phyloP scores from a whole-genome alignment of 2,113 vertebrate genomes.

The Ursus arctos region DNA sequence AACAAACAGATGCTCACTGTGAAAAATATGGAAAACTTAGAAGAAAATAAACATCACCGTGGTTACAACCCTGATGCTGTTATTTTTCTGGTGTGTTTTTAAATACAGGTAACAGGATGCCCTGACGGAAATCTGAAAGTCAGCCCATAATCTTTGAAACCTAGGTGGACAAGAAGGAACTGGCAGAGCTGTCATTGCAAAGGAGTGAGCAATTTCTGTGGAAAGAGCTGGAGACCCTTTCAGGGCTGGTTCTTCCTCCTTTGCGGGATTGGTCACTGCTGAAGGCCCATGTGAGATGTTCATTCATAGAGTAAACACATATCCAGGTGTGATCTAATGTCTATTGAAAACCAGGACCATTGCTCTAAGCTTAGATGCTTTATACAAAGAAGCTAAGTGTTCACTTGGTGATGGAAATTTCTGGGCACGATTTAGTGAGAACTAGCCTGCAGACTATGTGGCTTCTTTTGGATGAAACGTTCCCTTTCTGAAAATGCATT shows the following conservation, averaged over 20 bases:
- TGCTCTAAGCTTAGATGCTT: background rate
- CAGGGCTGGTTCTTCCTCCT: background rate
- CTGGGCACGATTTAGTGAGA: background rate
- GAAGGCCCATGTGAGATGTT: background rate
- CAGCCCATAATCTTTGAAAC: background rate
- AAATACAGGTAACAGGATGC: background rate
- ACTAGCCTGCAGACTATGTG: background rate
- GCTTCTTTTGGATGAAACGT: background rate
- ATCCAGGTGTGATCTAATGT: background rate
- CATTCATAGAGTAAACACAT: background rate
- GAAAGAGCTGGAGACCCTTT: background rate
- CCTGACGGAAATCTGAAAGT: background rate
- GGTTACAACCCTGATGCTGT: background rate
- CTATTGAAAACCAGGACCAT: background rate
- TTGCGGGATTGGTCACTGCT: no score
- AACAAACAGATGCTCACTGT: background rate
- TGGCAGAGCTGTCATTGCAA: background rate
- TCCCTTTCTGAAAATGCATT: background rate
- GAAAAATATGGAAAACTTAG: constrained; percentile 20
- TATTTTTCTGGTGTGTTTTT: background rate
- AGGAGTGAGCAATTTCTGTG: background rate
- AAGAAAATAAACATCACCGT: constrained; percentile 16
- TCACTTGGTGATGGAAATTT: background rate
- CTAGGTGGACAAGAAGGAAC: background rate
- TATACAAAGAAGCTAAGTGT: background rate